Evolutionary conservation across 2,888 invertebrate genomes (phyloP), one percentile per base, ranked within the genome.

Genomic region (Apoda limacodes): DNA sequence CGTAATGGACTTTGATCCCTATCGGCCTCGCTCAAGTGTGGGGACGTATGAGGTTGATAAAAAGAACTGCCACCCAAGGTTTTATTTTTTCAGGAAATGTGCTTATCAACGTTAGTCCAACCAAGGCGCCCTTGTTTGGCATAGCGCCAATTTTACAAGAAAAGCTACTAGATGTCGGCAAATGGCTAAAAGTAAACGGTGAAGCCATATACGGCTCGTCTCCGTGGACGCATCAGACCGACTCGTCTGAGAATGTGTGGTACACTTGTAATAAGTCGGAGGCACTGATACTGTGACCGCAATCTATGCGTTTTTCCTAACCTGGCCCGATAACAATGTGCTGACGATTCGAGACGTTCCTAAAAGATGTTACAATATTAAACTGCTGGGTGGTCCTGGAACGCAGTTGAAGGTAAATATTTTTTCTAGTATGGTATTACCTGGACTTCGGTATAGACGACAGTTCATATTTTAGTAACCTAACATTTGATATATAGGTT

Each of bases 71-170:
- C 13, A 21, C 5, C n/a, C n/a, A n/a, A n/a, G n/a, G n/a, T n/a
- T n/a, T n/a, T n/a, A n/a, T n/a, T n/a, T 14, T 60, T 70, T 26
- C 48, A 86, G 90, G 90, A 1, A 93, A 93, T 56, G 76, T 88
- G 10, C 62, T 93, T 9, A 85, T 93, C 53, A 96, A 96, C 55
- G 84, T 95, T 4, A 95, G 96, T 0, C 95, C 96, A 9, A 93
- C 94, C 0, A 91, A 89, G 55, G 92, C 93, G 48, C 96, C 96
- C 3, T n/a, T n/a, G n/a, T n/a, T n/a, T n/a, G 88, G 87, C 4
- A 95, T 97, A 41, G 64, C 84, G 3, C 91, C 93, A 0, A 89
- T 96, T 54, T 95, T 89, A 67, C 89, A 95, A 74, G 94, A 96
- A 55, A 83, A 95, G 24, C 74, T 96, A 0, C 64, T 85, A 7